Percentiles rank a stretch among this genome's conserved stretches.
phyloP scores from a whole-genome alignment of 2,797 vertebrate genomes.

The Astyanax mexicanus region DNA sequence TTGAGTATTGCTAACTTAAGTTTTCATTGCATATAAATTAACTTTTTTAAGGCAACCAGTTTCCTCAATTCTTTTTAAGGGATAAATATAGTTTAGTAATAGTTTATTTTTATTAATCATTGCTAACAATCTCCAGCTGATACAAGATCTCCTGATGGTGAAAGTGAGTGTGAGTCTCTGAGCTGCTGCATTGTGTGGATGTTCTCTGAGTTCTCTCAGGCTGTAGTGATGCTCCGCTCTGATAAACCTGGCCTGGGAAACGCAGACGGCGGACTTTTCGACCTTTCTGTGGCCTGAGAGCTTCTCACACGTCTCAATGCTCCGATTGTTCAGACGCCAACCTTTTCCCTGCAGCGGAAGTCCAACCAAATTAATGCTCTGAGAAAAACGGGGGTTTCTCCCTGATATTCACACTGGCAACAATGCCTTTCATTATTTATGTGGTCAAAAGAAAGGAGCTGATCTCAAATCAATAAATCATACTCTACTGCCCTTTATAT shows the following conservation, averaged over 20 bases:
- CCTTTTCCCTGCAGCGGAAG: constrained; percentile 64
- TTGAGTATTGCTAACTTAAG: no score
- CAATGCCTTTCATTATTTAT: constrained; percentile 58
- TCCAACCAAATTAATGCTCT: constrained; percentile 64
- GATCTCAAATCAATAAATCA: no score
- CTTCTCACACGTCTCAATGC: constrained; percentile 70
- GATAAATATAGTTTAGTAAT: no score
- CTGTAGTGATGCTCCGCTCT: constrained; percentile 54
- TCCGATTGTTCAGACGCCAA: constrained; percentile 71
- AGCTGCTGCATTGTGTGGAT: constrained; percentile 15
- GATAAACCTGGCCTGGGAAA: constrained; percentile 53
- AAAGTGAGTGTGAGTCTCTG: no score
- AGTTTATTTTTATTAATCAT: no score
- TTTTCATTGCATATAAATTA: no score
- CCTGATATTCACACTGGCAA: constrained; percentile 55
- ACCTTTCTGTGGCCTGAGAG: constrained; percentile 72
- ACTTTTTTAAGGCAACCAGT: no score
- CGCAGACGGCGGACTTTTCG: constrained; percentile 59
- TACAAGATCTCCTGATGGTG: no score
- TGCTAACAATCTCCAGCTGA: no score
- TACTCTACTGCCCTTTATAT: no score
- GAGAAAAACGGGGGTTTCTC: constrained; percentile 69
- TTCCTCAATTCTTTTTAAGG: no score
- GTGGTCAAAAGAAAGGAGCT: constrained; percentile 31
- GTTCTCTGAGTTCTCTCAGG: constrained; percentile 36